These are phyloP conservation scores for Parazoanthus atlanticus DNA, from an alignment of 92 coral and sea anemone species.

Conservation along the genomic window DNA sequence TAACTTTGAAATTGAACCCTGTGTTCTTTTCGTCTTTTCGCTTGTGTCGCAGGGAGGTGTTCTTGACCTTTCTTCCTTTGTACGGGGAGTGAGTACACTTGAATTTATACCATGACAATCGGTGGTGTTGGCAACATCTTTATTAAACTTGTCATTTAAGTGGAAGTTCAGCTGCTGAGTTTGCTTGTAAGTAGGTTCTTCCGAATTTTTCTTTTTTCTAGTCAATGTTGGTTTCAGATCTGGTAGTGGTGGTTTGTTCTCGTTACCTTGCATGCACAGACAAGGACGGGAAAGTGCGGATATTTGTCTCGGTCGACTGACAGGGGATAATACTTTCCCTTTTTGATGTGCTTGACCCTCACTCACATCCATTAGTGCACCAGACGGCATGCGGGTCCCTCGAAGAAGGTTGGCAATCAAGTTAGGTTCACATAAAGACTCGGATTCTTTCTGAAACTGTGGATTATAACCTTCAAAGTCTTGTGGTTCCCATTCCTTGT, in stretches of 20 bases:
- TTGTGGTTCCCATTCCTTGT: not conserved
- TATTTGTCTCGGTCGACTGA: not conserved
- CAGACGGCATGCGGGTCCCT: no score
- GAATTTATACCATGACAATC: not conserved
- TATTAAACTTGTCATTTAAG: not conserved
- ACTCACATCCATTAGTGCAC: not conserved
- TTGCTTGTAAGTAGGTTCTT: not conserved
- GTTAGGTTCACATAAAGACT: no score
- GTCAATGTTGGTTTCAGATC: not conserved
- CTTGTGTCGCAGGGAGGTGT: not conserved
- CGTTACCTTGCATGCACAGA: not conserved
- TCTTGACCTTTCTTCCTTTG: not conserved
- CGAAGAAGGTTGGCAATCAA: no score
- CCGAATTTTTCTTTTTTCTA: not conserved
- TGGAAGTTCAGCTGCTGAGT: not conserved
- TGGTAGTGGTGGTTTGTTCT: not conserved
- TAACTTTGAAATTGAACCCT: constrained; percentile 23
- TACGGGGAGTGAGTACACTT: not conserved
- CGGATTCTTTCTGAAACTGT: not conserved
- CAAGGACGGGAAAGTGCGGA: not conserved
- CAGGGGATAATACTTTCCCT: not conserved
- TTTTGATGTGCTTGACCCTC: not conserved
- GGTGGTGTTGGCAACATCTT: not conserved
- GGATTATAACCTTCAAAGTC: not conserved
- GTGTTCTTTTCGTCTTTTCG: constrained; percentile 18